These are phyloP conservation scores for Drosophila peninsularis DNA, from an alignment of 2,888 invertebrate species.

Conservation along the genomic window DNA sequence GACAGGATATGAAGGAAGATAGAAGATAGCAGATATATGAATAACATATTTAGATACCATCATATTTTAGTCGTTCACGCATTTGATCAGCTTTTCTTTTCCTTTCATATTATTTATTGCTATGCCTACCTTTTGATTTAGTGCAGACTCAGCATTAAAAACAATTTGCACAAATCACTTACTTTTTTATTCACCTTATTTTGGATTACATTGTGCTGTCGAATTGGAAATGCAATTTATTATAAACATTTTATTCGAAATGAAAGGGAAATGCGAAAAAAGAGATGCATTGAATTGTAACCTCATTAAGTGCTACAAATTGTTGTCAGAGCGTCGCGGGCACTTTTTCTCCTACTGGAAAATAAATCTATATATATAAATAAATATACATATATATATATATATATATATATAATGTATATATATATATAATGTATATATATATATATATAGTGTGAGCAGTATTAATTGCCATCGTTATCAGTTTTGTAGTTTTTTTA, in stretches of 20 bases:
- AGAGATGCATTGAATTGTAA: constrained; percentile 49
- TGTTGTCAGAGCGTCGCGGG: constrained; percentile 53
- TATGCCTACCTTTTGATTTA: constrained; percentile 40
- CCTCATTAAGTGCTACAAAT: constrained; percentile 62
- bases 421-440: background rate
- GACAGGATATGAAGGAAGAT: too few species aligned
- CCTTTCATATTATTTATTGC: constrained; percentile 12
- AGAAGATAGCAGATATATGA: background rate
- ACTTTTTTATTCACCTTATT: constrained; percentile 28
- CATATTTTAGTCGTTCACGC: constrained; percentile 25
- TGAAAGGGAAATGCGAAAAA: constrained; percentile 13
- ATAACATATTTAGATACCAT: background rate
- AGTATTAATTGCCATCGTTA: constrained; percentile 55
- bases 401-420: constrained; percentile 3
- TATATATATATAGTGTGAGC: constrained; percentile 22
- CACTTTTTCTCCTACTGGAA: constrained; percentile 28
- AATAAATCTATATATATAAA: background rate
- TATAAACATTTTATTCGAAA: constrained; percentile 41
- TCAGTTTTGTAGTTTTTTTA: constrained; percentile 55
- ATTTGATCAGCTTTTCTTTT: constrained; percentile 9
- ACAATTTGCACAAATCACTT: constrained; percentile 52
- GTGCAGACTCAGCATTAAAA: constrained; percentile 66
- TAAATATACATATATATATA: background rate
- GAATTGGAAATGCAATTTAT: constrained; percentile 67
- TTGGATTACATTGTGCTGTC: constrained; percentile 55